Conservation (phyloP, 1,140 invertebrate genomes). For the Zaprionus davidi region DNA sequence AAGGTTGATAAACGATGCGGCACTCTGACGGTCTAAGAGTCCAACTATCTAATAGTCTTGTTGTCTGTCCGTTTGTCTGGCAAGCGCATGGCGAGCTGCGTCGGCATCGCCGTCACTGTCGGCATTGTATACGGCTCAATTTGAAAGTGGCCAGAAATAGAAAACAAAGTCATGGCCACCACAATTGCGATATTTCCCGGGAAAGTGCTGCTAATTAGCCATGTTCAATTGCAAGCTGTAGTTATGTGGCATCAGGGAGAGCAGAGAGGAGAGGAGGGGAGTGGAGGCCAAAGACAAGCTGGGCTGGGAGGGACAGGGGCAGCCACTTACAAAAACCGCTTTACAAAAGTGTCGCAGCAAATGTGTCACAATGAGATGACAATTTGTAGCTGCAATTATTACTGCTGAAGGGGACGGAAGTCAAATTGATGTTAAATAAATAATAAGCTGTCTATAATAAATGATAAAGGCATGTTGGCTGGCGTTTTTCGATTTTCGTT, state of each 20-base stretch:
- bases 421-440: conserved; percentile 48
- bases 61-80: conserved; percentile 3
- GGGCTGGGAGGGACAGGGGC: not conserved
- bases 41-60: not conserved
- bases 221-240: conserved; percentile 34
- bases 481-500: conserved; percentile 10
- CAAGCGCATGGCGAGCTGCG: no score
- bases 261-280: not conserved
- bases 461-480: conserved; percentile 27
- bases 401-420: conserved; percentile 9
- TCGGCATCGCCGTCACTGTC: not conserved
- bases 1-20: no score
- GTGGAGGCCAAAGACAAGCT: not conserved
- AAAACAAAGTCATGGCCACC: conserved; percentile 49
- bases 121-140: conserved; percentile 25
- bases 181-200: conserved; percentile 44
- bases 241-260: not conserved
- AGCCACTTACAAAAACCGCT: conserved; percentile 34
- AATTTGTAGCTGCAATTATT: conserved; percentile 15
- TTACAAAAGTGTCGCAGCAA: conserved; percentile 41
- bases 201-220: conserved; percentile 56
- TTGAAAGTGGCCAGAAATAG: conserved; percentile 46
- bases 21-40: not conserved
- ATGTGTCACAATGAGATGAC: conserved; percentile 47
- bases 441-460: conserved; percentile 37